Percentiles rank a stretch among this genome's conserved stretches.
phyloP scores from a whole-genome alignment of 2,113 vertebrate genomes.

The Limnothrissa miodon region DNA sequence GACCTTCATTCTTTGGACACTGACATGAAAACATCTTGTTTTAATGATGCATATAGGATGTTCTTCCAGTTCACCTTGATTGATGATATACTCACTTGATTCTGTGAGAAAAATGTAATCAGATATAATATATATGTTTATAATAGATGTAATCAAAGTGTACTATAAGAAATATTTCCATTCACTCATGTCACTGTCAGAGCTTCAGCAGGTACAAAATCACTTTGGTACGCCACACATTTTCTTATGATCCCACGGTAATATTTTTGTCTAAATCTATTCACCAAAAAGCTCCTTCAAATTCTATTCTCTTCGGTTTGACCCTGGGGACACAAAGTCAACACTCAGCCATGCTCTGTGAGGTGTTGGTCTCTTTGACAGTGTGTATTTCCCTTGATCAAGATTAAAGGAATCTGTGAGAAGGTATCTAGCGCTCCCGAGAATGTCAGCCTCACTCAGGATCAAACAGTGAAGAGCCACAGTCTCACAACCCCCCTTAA shows the following conservation, averaged over 20 bases:
- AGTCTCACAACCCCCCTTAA: slow-evolving; percentile 28
- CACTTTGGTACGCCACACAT: not conserved
- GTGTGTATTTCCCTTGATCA: slow-evolving; percentile 48
- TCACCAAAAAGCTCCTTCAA: not conserved
- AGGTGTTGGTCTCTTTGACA: slow-evolving; percentile 34
- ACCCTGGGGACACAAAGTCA: slow-evolving; percentile 23
- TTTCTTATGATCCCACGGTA: not conserved
- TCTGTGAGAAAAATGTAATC: no score
- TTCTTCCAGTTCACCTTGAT: not conserved
- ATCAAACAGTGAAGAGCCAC: slow-evolving; percentile 33
- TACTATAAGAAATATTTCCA: not conserved
- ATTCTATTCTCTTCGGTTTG: slow-evolving; percentile 22
- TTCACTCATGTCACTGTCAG: not conserved
- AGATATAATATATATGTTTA: no score
- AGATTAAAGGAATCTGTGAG: slow-evolving; percentile 45
- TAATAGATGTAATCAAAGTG: no score
- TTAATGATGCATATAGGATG: not conserved
- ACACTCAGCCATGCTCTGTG: slow-evolving; percentile 11
- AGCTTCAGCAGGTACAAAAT: not conserved
- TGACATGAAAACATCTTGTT: not conserved
- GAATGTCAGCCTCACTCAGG: slow-evolving; percentile 44
- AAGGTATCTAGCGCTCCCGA: slow-evolving; percentile 31
- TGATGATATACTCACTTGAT: no score
- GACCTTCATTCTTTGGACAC: not conserved
- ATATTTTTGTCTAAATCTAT: not conserved